phyloP scores from a whole-genome alignment of 2,888 invertebrate genomes.

The Julus scandinavius region DNA sequence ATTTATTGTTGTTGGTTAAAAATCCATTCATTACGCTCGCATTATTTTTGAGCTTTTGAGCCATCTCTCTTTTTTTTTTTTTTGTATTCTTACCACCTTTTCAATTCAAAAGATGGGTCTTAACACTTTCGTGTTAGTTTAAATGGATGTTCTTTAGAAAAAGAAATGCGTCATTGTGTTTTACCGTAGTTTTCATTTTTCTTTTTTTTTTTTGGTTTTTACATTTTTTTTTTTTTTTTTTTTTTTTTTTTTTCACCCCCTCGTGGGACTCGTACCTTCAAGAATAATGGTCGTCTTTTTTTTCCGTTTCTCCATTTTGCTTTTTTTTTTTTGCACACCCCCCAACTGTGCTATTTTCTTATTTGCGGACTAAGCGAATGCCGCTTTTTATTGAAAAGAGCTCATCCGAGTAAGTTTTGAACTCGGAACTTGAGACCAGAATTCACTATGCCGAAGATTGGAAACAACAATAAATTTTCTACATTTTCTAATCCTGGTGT shows the following conservation, averaged over 20 bases:
- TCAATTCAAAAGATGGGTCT: neutral
- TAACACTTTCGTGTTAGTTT: neutral
- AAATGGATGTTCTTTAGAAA: neutral
- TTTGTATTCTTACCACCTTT: neutral
- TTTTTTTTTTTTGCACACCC: neutral
- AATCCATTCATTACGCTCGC: conserved; percentile 2
- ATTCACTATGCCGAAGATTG: neutral
- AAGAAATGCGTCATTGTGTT: conserved; percentile 2
- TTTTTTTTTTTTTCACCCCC: neutral
- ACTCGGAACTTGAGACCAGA: neutral
- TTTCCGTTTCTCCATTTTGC: neutral
- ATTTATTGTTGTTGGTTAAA: conserved; percentile 11
- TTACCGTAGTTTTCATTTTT: neutral
- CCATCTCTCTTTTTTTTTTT: neutral
- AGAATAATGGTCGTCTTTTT: neutral
- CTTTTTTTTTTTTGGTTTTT: neutral
- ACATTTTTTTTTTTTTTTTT: neutral
- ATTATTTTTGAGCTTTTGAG: neutral
- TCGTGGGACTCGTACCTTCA: conserved; percentile 3
- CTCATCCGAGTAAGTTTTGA: conserved; percentile 3
- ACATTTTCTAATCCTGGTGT: no score
- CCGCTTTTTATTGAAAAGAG: conserved; percentile 8
- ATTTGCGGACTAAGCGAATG: neutral
- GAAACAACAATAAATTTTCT: neutral
- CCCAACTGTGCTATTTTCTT: neutral